Conservation (phyloP, 2,888 invertebrate species). For the Microdon myrmicae region DNA sequence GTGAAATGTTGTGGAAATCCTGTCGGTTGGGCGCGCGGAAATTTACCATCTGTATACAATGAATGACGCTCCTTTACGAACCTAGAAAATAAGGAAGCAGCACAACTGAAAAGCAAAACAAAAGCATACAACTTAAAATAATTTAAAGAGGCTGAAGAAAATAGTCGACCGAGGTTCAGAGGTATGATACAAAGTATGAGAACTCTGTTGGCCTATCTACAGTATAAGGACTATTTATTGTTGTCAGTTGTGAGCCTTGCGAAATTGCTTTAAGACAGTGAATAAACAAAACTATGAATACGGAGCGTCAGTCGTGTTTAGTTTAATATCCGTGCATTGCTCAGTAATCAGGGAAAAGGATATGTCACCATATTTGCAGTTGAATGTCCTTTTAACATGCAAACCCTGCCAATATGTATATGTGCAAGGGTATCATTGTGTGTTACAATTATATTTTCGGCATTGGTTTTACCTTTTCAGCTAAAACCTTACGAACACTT, state of each 20-base stretch:
- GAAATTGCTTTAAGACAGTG: conserved; percentile 22
- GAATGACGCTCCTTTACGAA: conserved; percentile 17
- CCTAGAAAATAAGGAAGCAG: no score
- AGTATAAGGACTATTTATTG: conserved; percentile 9
- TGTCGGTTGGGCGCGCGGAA: conserved; percentile 13
- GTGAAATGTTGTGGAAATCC: conserved; percentile 11
- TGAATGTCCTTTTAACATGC: conserved; percentile 42
- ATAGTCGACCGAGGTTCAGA: neutral
- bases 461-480: no score
- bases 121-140: no score
- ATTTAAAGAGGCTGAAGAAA: conserved; percentile 1
- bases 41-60: conserved; percentile 4
- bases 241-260: conserved; percentile 5
- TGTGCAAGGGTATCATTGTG: no score
- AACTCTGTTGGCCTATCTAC: conserved; percentile 2
- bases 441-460: no score
- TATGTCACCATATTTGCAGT: conserved; percentile 20
- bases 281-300: conserved; percentile 11
- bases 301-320: neutral
- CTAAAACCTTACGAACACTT: no score
- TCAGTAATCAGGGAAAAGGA: neutral
- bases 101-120: no score
- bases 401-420: conserved; percentile 22
- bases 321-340: neutral
- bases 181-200: neutral